Evolutionary conservation across 2,113 vertebrate genomes (phyloP).

Genomic region (Anoplopoma fimbria): DNA sequence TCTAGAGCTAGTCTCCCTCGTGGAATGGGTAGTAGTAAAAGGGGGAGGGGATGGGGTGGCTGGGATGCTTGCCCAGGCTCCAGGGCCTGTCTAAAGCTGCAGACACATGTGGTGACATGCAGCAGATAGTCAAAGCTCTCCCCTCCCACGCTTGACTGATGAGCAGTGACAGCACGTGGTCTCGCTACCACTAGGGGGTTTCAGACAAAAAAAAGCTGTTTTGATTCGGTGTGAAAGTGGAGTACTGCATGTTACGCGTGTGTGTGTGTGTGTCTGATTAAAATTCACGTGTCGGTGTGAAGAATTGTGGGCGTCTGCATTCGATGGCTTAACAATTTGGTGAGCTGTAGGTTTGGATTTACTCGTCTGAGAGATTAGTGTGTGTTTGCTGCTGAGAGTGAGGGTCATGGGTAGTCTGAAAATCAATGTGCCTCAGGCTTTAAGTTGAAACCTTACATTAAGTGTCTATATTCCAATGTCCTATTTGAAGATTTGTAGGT

Average conservation of each 20-base stretch:
- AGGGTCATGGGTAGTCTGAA: constrained; percentile 32
- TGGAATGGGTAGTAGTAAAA: constrained; percentile 40
- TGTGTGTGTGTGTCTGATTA: constrained; percentile 55
- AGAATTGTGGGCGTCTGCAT: constrained; percentile 43
- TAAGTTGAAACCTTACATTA: constrained; percentile 18
- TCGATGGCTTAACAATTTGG: constrained; percentile 49
- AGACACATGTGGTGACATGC: constrained; percentile 63
- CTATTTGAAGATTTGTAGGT: background rate
- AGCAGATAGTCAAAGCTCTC: constrained; percentile 71
- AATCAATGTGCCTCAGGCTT: constrained; percentile 34
- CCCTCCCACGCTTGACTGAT: constrained; percentile 71
- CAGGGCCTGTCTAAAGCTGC: constrained; percentile 59
- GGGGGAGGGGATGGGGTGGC: background rate
- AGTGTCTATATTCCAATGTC: no score
- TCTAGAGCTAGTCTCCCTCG: constrained; percentile 28
- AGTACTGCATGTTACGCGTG: constrained; percentile 6
- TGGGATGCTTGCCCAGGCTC: constrained; percentile 49
- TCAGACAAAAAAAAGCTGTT: constrained; percentile 43
- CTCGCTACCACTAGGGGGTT: constrained; percentile 58
- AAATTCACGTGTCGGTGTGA: constrained; percentile 53
- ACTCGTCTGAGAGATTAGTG: constrained; percentile 33
- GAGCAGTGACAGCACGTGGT: constrained; percentile 67
- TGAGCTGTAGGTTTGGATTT: constrained; percentile 35
- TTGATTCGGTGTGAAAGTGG: constrained; percentile 51
- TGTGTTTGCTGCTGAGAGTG: constrained; percentile 1